phyloP scores from a whole-genome alignment of 1,140 invertebrate species.

The Mycetomoellerius zeteki region DNA sequence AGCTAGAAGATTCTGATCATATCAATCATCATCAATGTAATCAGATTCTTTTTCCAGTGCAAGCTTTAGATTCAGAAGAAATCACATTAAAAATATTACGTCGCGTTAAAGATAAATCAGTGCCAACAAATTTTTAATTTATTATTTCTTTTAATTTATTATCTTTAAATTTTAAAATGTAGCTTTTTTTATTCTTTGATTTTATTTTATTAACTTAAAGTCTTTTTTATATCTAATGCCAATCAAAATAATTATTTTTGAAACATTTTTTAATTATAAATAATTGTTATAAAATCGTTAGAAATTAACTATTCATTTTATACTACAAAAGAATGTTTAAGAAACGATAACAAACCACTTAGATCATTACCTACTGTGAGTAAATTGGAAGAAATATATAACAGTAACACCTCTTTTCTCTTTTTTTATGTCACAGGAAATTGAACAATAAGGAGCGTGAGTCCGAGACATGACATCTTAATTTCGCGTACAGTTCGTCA shows the following conservation, averaged over 20 bases:
- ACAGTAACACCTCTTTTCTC: not conserved
- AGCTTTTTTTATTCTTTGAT: not conserved
- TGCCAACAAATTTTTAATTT: not conserved
- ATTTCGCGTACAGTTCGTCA: not conserved
- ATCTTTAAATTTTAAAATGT: not conserved
- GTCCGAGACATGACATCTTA: not conserved
- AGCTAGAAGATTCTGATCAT: too few species aligned
- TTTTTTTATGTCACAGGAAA: not conserved
- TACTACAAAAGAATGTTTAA: not conserved
- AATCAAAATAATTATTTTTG: not conserved
- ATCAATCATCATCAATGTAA: too few species aligned
- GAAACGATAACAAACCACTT: not conserved
- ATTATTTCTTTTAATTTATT: not conserved
- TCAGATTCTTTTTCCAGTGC: too few species aligned
- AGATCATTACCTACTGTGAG: not conserved
- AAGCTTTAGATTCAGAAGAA: not conserved
- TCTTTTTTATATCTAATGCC: not conserved
- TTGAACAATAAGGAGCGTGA: not conserved
- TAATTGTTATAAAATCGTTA: not conserved
- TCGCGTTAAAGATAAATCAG: not conserved
- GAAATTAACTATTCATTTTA: constrained; percentile 5
- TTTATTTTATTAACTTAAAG: not conserved
- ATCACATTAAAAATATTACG: not conserved
- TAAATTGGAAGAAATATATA: constrained; percentile 6
- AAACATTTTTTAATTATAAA: not conserved